These are phyloP conservation scores for Catharus bicknelli DNA, from an alignment of 2,113 vertebrate genomes.

Conservation along the genomic window DNA sequence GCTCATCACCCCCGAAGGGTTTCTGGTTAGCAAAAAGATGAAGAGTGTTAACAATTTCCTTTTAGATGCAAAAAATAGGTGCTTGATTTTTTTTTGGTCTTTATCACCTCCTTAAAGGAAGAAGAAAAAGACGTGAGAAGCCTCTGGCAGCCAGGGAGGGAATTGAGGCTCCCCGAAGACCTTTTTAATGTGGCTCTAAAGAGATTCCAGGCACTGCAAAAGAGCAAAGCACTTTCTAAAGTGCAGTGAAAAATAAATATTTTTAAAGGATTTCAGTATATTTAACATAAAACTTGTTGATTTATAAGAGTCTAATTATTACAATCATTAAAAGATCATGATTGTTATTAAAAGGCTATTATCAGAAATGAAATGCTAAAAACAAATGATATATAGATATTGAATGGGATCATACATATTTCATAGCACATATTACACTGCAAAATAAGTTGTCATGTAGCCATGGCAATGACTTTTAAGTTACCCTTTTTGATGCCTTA, in stretches of 20 bases:
- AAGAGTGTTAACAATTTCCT: slow-evolving; percentile 31
- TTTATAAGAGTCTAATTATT: slow-evolving; percentile 47
- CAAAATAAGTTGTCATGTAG: slow-evolving; percentile 57
- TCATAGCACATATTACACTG: slow-evolving; percentile 28
- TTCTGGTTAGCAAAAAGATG: neutral
- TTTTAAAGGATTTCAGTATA: slow-evolving; percentile 34
- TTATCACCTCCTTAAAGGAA: slow-evolving; percentile 39
- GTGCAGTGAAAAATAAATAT: slow-evolving; percentile 35
- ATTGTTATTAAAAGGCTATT: slow-evolving; percentile 58
- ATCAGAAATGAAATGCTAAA: slow-evolving; percentile 56
- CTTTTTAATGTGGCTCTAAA: slow-evolving; percentile 40
- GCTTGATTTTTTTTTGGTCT: slow-evolving; percentile 45
- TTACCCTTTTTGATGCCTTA: slow-evolving; percentile 43
- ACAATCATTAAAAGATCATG: slow-evolving; percentile 24
- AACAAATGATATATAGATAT: slow-evolving; percentile 53
- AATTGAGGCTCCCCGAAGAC: slow-evolving; percentile 6
- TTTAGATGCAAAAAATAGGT: slow-evolving; percentile 45
- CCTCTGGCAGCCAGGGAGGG: neutral
- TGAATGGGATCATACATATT: slow-evolving; percentile 48
- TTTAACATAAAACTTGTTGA: slow-evolving; percentile 32
- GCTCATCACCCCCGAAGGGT: neutral
- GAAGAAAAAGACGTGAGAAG: neutral
- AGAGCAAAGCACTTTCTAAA: slow-evolving; percentile 57
- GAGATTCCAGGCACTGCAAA: slow-evolving; percentile 23
- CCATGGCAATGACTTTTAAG: slow-evolving; percentile 62